These are phyloP conservation scores for Panthera tigris DNA, from an alignment of 2,113 vertebrate species.

Conservation along the genomic window DNA sequence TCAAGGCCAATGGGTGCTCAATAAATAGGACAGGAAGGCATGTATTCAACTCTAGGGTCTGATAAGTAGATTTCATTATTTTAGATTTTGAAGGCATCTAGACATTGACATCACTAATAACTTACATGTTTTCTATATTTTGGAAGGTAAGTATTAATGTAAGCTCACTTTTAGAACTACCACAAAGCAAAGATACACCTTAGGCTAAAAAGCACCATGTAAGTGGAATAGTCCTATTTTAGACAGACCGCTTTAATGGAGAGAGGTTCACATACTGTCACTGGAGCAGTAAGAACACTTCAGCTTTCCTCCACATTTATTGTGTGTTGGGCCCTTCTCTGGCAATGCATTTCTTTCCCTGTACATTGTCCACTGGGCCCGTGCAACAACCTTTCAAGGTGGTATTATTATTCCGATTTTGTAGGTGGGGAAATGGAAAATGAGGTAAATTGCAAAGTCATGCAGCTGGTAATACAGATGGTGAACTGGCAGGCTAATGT, in stretches of 20 bases:
- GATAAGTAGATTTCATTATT: background rate
- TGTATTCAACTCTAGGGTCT: background rate
- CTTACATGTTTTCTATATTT: background rate
- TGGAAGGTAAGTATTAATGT: background rate
- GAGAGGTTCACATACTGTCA: fast-evolving
- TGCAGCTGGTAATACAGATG: background rate
- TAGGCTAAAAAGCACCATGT: background rate
- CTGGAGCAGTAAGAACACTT: fast-evolving
- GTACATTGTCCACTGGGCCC: fast-evolving
- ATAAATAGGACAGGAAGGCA: background rate
- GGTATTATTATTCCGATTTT: background rate
- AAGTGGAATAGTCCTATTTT: background rate
- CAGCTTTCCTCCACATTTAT: background rate
- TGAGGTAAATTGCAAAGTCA: background rate
- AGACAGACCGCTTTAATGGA: fast-evolving
- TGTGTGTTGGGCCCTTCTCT: background rate
- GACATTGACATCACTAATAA: background rate
- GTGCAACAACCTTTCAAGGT: background rate
- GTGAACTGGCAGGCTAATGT: too few species aligned
- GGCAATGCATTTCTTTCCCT: too few species aligned
- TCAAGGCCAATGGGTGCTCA: background rate
- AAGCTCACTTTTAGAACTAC: background rate
- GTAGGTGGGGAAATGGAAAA: background rate
- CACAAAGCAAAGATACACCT: background rate
- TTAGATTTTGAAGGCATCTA: background rate